A percentile compares a stretch with the other conserved stretches of the same genome.
Evolutionary conservation across 1,140 invertebrate genomes (phyloP).

Genomic region (Apis laboriosa): DNA sequence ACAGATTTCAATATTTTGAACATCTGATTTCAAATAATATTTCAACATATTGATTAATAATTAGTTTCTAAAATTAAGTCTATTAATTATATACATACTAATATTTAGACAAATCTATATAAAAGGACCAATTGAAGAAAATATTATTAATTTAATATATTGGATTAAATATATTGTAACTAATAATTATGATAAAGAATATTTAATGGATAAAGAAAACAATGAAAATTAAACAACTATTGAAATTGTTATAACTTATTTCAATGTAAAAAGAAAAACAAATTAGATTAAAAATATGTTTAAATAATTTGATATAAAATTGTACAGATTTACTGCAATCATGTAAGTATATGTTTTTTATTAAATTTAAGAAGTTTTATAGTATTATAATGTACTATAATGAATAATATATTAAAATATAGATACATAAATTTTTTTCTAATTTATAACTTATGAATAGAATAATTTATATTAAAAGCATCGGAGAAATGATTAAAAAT

Average conservation of each 20-base stretch:
- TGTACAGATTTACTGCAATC: neutral
- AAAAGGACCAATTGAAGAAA: slow-evolving; percentile 52
- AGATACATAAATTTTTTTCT: neutral
- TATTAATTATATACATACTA: slow-evolving; percentile 19
- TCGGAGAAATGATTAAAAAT: neutral
- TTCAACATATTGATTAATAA: slow-evolving; percentile 27
- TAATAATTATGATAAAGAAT: neutral
- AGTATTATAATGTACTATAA: neutral
- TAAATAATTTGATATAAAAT: neutral
- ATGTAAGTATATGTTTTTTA: neutral
- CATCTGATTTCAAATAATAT: slow-evolving; percentile 18
- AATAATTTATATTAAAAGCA: neutral
- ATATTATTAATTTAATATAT: neutral
- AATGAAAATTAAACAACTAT: neutral
- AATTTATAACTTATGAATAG: neutral
- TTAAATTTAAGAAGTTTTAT: neutral
- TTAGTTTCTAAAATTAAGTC: slow-evolving; percentile 1
- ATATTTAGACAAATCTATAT: slow-evolving; percentile 16
- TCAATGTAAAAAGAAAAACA: neutral
- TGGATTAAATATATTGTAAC: slow-evolving; percentile 22
- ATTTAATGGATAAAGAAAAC: neutral
- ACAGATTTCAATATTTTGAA: slow-evolving; percentile 36
- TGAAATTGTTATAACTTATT: neutral
- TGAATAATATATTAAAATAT: neutral
- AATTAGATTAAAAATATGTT: neutral